These are phyloP conservation scores for Phyllostomus hastatus DNA, from an alignment of 2,113 vertebrate genomes.

Conservation along the genomic window DNA sequence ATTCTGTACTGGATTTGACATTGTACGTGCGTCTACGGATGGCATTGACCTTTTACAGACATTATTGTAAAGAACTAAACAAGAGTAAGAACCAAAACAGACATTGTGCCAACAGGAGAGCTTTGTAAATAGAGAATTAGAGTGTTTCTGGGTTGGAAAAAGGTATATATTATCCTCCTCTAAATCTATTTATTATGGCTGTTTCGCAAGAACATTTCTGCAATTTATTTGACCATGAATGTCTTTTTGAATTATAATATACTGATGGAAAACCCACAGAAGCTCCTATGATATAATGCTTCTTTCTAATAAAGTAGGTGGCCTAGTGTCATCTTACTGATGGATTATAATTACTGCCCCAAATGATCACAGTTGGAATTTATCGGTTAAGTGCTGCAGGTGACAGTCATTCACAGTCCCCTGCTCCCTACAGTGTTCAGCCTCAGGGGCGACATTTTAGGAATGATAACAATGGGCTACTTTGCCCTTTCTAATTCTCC, in stretches of 20 bases:
- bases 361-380: slow-evolving; percentile 33
- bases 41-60: neutral
- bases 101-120: neutral
- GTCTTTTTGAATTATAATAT: neutral
- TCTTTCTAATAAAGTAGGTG: neutral
- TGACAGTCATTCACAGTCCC: neutral
- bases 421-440: neutral
- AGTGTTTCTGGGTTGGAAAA: neutral
- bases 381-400: slow-evolving; percentile 10
- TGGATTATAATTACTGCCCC: slow-evolving; percentile 38
- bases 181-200: neutral
- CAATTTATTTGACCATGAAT: slow-evolving; percentile 12
- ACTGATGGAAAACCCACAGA: neutral
- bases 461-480: neutral
- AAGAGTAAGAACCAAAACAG: neutral
- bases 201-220: neutral
- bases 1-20: neutral
- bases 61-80: neutral
- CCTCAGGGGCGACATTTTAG: neutral
- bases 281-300: neutral
- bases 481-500: neutral
- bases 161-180: neutral
- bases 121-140: neutral
- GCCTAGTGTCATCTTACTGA: slow-evolving; percentile 7
- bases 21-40: neutral